phyloP scores from a whole-genome alignment of 2,888 invertebrate genomes.

The Cotesia congregata region DNA sequence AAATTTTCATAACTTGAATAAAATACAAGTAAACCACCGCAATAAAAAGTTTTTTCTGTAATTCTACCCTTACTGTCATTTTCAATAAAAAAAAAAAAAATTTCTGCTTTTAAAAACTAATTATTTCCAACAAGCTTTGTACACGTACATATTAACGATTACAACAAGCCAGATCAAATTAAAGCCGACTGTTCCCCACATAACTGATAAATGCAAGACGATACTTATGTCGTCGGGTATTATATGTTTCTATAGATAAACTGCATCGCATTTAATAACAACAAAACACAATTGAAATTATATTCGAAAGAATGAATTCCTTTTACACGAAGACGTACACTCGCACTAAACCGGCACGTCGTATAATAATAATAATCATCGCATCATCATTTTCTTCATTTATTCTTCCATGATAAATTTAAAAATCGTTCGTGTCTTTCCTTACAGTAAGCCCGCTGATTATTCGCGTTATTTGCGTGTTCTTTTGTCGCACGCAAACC shows the following conservation, averaged over 20 bases:
- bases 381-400: slow-evolving; percentile 3
- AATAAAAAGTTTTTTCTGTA: no score
- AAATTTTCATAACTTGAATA: no score
- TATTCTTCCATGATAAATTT: neutral
- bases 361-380: neutral
- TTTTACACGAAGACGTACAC: neutral
- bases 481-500: slow-evolving; percentile 1
- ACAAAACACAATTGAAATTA: slow-evolving; percentile 4
- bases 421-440: neutral
- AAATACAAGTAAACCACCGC: no score
- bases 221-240: slow-evolving; percentile 33
- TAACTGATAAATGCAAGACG: slow-evolving; percentile 40
- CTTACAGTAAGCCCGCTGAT: neutral
- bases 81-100: no score
- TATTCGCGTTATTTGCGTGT: slow-evolving; percentile 1
- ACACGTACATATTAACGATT: neutral
- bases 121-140: no score
- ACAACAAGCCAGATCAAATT: slow-evolving; percentile 38
- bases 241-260: slow-evolving; percentile 29
- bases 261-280: neutral
- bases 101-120: no score
- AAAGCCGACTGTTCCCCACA: slow-evolving; percentile 23
- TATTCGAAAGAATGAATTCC: neutral
- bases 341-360: neutral
- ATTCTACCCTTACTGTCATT: no score